A percentile compares a stretch with the other conserved stretches of the same genome.
These are phyloP conservation scores for Caligus rogercresseyi DNA, from an alignment of 1,140 invertebrate species.

Conservation along the genomic window DNA sequence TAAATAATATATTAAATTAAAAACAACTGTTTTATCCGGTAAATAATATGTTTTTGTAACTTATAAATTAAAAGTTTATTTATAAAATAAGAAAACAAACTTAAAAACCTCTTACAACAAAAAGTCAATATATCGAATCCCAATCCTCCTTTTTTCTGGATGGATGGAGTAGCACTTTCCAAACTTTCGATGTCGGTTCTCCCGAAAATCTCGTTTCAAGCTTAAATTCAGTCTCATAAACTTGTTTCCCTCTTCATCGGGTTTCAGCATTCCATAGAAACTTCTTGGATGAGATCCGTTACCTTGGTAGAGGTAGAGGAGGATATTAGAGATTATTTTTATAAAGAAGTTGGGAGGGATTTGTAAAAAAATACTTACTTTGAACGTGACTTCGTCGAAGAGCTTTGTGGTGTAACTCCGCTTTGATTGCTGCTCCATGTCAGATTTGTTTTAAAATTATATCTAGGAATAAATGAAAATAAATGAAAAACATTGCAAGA, in stretches of 20 bases:
- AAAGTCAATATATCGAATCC: conserved; percentile 6
- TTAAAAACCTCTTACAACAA: not conserved
- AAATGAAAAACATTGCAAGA: not conserved
- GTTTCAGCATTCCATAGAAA: not conserved
- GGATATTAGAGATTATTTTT: not conserved
- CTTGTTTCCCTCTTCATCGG: not conserved
- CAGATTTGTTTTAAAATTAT: conserved; percentile 6
- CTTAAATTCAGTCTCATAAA: not conserved
- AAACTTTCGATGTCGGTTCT: conserved; percentile 8
- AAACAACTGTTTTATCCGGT: too few relatives aligned
- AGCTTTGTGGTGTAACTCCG: conserved; percentile 3
- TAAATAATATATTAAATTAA: too few relatives aligned
- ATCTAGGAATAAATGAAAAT: not conserved
- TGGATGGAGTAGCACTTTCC: conserved; percentile 7
- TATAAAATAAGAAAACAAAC: too few relatives aligned
- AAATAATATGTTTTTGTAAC: too few relatives aligned
- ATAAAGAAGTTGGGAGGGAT: not conserved
- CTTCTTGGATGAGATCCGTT: not conserved
- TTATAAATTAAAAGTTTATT: too few relatives aligned
- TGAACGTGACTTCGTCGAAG: conserved; percentile 6
- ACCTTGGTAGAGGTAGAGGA: not conserved
- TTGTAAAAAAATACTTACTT: not conserved
- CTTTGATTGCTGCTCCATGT: conserved; percentile 12
- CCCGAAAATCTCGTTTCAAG: not conserved
- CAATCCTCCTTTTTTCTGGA: not conserved